These are phyloP conservation scores for Sipha flava DNA, from an alignment of 1,140 invertebrate species.

Conservation along the genomic window DNA sequence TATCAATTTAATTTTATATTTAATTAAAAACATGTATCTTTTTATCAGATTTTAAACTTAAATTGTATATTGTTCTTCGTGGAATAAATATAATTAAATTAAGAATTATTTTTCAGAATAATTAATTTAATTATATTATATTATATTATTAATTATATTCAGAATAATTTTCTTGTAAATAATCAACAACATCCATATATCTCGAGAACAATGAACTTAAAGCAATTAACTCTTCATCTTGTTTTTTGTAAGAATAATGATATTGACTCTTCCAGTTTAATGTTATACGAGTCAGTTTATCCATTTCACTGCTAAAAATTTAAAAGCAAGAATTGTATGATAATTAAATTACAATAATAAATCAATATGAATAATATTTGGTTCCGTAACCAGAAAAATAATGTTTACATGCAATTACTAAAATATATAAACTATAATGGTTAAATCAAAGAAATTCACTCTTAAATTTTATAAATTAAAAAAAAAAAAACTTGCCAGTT, in stretches of 20 bases:
- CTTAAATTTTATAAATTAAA: not conserved
- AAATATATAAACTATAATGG: too few species aligned
- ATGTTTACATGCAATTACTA: too few species aligned
- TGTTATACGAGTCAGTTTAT: not conserved
- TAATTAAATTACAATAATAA: not conserved
- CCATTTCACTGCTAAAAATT: not conserved
- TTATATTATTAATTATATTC: too few species aligned
- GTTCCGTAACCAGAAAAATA: too few species aligned
- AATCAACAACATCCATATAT: too few species aligned
- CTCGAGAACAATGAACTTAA: too few species aligned
- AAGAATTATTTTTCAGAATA: too few species aligned
- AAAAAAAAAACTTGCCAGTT: not conserved
- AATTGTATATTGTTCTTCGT: not conserved
- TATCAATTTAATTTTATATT: not conserved
- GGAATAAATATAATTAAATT: not conserved
- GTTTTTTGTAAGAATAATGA: too few species aligned
- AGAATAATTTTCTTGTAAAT: too few species aligned
- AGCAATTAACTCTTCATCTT: too few species aligned
- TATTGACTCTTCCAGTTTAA: conserved; percentile 10
- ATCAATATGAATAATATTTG: not conserved
- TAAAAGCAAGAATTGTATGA: not conserved
- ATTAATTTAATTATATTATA: too few species aligned
- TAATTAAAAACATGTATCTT: not conserved
- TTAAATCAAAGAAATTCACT: too few species aligned
- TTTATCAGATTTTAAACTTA: not conserved